phyloP scores from a whole-genome alignment of 2,113 vertebrate genomes.

The Maccullochella peelii region DNA sequence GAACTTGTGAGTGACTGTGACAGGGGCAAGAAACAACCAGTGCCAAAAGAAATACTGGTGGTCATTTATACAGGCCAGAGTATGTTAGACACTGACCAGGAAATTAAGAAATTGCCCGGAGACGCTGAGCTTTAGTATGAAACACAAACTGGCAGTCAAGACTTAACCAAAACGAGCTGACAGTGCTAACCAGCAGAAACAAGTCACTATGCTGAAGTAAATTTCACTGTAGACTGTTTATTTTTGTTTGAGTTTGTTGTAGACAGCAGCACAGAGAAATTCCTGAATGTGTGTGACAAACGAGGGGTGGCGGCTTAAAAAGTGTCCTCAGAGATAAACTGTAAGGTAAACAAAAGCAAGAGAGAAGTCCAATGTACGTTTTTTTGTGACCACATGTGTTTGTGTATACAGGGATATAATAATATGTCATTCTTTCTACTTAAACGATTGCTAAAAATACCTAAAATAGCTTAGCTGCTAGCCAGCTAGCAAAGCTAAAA shows the following conservation, averaged over 20 bases:
- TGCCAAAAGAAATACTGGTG: conserved; percentile 26
- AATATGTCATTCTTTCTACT: background rate
- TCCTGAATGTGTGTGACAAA: conserved; percentile 21
- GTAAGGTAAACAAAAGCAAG: background rate
- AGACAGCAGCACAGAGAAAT: background rate
- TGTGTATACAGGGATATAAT: background rate
- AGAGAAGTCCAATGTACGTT: background rate
- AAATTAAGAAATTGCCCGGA: conserved; percentile 24
- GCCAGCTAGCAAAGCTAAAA: background rate
- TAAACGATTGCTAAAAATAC: background rate
- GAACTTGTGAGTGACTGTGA: background rate
- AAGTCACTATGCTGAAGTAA: background rate
- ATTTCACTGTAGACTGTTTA: background rate
- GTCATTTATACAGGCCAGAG: background rate
- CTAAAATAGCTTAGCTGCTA: background rate
- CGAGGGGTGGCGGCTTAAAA: background rate
- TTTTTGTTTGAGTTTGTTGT: conserved; percentile 5
- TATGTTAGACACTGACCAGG: background rate
- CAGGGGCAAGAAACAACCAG: background rate
- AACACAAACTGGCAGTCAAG: conserved; percentile 11
- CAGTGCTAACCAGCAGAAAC: background rate
- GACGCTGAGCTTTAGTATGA: conserved; percentile 1
- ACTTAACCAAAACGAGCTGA: conserved; percentile 12
- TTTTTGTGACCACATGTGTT: background rate
- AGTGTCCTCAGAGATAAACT: background rate